These are phyloP conservation scores for Ctenodactylus gundi DNA, from an alignment of 2,113 vertebrate species.

Conservation along the genomic window DNA sequence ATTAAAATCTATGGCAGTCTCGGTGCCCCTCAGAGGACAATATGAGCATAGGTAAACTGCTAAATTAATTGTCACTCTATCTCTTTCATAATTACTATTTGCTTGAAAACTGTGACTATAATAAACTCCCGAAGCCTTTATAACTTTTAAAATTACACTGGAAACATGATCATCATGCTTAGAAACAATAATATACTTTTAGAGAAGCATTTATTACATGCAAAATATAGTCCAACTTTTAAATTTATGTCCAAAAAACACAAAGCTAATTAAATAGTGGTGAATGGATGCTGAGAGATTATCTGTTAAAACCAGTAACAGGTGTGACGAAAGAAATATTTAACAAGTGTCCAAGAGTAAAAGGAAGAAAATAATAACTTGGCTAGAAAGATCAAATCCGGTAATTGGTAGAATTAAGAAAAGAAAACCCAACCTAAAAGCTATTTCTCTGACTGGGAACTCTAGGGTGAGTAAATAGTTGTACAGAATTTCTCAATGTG, in stretches of 20 bases:
- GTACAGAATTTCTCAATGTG: background rate
- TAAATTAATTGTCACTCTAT: slow-evolving; percentile 10
- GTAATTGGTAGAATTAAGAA: background rate
- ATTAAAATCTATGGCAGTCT: background rate
- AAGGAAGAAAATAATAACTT: background rate
- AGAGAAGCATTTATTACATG: slow-evolving; percentile 8
- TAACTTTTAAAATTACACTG: background rate
- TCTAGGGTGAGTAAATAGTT: background rate
- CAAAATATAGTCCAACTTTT: background rate
- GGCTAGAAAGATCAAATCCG: background rate
- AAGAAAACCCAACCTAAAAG: background rate
- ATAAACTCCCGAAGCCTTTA: background rate
- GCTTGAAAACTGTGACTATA: background rate
- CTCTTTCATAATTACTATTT: slow-evolving; percentile 44
- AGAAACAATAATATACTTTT: slow-evolving; percentile 8
- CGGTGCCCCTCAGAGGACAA: background rate
- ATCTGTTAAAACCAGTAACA: background rate
- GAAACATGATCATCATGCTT: background rate
- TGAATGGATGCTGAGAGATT: background rate
- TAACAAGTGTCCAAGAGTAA: background rate
- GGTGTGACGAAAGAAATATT: background rate
- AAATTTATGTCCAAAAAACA: background rate
- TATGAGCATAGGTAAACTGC: background rate
- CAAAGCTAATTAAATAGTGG: background rate
- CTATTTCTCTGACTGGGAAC: background rate